These are phyloP conservation scores for Hippopotamus amphibius DNA, from an alignment of 2,113 vertebrate species.

Conservation along the genomic window DNA sequence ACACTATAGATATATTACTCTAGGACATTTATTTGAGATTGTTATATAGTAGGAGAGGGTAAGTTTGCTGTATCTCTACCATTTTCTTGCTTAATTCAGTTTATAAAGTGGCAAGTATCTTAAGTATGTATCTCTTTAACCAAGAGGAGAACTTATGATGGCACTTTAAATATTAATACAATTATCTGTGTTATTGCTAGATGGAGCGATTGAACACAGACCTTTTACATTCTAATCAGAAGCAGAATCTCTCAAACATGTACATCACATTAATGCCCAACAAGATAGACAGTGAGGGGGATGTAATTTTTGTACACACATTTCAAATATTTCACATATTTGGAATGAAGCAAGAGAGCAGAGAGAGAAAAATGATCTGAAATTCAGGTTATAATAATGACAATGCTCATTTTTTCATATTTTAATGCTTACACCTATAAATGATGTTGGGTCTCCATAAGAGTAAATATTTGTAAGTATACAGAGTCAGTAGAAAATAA, in stretches of 20 bases:
- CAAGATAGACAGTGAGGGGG: neutral
- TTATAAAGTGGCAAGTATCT: neutral
- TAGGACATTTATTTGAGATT: neutral
- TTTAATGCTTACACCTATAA: neutral
- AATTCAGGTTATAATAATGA: neutral
- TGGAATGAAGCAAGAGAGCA: neutral
- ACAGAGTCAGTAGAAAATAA: neutral
- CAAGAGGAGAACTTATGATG: neutral
- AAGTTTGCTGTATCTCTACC: neutral
- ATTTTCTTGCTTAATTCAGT: neutral
- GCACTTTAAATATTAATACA: neutral
- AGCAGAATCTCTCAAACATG: neutral
- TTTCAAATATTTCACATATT: neutral
- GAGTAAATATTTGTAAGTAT: neutral
- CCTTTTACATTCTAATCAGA: neutral
- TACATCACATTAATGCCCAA: neutral
- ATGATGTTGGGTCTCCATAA: neutral
- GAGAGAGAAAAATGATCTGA: neutral
- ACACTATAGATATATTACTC: fast-evolving
- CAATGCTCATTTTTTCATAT: neutral
- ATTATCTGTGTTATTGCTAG: neutral
- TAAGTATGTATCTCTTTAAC: neutral
- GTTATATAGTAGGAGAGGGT: fast-evolving
- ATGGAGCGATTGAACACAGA: neutral
- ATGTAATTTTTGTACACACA: neutral